phyloP scores from a whole-genome alignment of 2,888 invertebrate genomes.

The Neoitamus cyanurus region DNA sequence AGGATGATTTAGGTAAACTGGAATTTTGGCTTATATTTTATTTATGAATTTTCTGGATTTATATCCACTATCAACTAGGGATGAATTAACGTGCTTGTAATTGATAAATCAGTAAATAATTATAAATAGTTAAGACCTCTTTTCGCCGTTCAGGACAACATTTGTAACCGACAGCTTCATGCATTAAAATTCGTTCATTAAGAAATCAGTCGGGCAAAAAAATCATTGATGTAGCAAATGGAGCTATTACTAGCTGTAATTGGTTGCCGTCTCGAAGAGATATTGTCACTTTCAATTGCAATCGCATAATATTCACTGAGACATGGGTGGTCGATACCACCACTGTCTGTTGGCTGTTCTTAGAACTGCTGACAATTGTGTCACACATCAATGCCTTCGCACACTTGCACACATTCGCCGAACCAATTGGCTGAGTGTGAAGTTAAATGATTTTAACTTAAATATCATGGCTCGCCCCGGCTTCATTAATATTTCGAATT shows the following conservation, averaged over 20 bases:
- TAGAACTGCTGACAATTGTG: background rate
- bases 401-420: background rate
- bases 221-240: background rate
- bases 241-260: background rate
- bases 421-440: background rate
- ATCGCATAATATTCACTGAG: background rate
- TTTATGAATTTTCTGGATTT: too few relatives aligned
- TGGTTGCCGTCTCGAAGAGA: background rate
- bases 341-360: background rate
- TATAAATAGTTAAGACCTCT: background rate
- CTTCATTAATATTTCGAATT: background rate
- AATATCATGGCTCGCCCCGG: background rate
- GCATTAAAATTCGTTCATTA: background rate
- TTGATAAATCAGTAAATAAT: background rate
- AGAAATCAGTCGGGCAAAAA: background rate
- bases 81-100: too few relatives aligned
- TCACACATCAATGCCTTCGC: background rate
- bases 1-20: too few relatives aligned
- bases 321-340: background rate
- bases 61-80: too few relatives aligned
- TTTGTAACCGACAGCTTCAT: too few relatives aligned
- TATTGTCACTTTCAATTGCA: slow-evolving; percentile 5
- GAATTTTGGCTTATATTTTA: too few relatives aligned
- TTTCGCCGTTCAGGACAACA: background rate
- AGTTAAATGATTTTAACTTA: background rate